Evolutionary conservation across 2,797 vertebrate species (phyloP), one percentile per base, ranked within the genome.

Genomic region (Naso thynnoides): DNA sequence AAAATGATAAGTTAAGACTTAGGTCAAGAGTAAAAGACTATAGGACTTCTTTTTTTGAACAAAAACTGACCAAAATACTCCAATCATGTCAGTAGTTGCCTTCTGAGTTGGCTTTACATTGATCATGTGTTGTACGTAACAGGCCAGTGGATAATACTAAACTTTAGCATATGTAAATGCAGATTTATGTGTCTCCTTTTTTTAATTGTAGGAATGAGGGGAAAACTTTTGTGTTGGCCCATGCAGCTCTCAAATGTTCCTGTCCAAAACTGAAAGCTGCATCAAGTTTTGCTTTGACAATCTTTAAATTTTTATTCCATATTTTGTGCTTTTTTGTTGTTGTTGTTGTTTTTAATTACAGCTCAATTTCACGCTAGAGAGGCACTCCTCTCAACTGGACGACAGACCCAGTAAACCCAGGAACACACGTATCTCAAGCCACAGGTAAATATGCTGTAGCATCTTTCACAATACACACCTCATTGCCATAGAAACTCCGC

Each of bases 401-500:
- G 33, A 9, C 33, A 33, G 33, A 33, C 10, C 33, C 6, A 33
- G 33, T 33, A 7, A 3, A 33, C 33, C 8, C 33, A 33, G 2
- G 4, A 2, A 33, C 33, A 33, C 33, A 33, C 33, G 10, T 10
- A 33, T 10, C 33, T 33, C 33, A 33, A 10, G 1, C 8, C 1
- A 33, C 33, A 33, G 33, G 33, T 33, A 4, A 33, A 33, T 33
- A 33, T 33, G 33, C 33, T 9, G 33, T 44, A 27, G 18, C 5
- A 29, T 8, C 27, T 45, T 48, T 70, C 19, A 39, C 1, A 3
- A 65, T 29, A 79, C 88, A 44, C 84, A 95, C 94, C 94, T 94
- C 94, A 70, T 95, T 94, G 70, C 85, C 79, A 58, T 95, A 95
- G 84, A 95, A 93, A 83, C 92, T 91, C 27, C 86, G 70, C 2